Base-by-base conservation (phyloP, 2,797 vertebrate genomes). In the Notoglanidium macrostoma region DNA sequence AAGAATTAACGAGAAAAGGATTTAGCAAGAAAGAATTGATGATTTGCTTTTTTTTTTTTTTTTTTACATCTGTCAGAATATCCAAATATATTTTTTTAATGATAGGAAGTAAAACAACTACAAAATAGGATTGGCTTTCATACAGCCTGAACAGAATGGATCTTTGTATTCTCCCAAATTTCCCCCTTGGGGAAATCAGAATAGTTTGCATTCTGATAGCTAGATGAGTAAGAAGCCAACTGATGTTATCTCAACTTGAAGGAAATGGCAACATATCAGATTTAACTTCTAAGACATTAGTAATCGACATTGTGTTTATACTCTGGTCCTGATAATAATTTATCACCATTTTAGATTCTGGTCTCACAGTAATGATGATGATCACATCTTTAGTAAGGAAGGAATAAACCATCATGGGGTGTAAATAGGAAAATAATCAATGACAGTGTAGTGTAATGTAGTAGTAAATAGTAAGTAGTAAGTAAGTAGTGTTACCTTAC, bases 161-260 rank as follows among this genome's bases (percentile, higher is more conserved):
- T 40, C 32, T 79, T 2, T 21, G 59, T 35, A 59, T 59, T 59
- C 29, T 57, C 55, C 2, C 10, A 23, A 23, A 23, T 21, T 21
- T 35, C 51, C 8, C 40, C 51, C 29, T 78, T 32, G 51, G 54
- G 55, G n/a, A 77, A 51, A 77, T 55, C 74, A 54, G 49, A 44
- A 44, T 57, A 59, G 65, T 74, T 9, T 57, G 49, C 70, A 72
- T 55, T 67, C 51, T 21, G 76, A 35, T 32, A 78, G 8, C 8
- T 40, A 55, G n/a, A 57, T 21, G 51, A 21, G 9, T 55, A 78
- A 35, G 17, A 87, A 63, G 51, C 51, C 67, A 89, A 61, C 86
- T 32, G 14, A 26, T 82, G 59, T 77, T 77, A 59, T 26, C 80
- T 86, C 44, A 70, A 72, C 6, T n/a, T 8, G 12, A 17, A 54